Conservation (phyloP, 2,797 vertebrate species). For the Spea hammondii region DNA sequence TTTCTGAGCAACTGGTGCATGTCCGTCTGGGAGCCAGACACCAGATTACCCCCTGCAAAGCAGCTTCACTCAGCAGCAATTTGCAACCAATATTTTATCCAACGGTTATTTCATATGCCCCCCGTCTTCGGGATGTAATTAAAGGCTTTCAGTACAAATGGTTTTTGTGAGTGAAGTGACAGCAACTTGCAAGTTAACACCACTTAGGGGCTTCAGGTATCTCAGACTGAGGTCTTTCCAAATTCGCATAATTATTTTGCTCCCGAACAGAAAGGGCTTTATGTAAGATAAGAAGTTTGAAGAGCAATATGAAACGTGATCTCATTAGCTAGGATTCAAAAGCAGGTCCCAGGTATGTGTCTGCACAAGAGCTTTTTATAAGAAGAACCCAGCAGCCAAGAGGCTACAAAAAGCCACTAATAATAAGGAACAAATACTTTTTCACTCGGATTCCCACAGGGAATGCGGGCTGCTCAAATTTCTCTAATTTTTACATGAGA, state of each 20-base stretch:
- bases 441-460: constrained; percentile 65
- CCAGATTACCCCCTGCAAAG: constrained; percentile 69
- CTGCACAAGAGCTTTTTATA: constrained; percentile 54
- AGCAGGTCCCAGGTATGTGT: constrained; percentile 46
- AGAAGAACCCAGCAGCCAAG: constrained; percentile 57
- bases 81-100: constrained; percentile 51
- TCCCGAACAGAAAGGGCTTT: constrained; percentile 47
- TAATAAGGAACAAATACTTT: constrained; percentile 64
- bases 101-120: constrained; percentile 48
- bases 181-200: constrained; percentile 1
- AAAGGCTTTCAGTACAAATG: constrained; percentile 34
- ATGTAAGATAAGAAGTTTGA: constrained; percentile 47
- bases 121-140: constrained; percentile 44
- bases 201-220: not conserved
- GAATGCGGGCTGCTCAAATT: constrained; percentile 63
- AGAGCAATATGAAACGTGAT: constrained; percentile 54
- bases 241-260: constrained; percentile 29
- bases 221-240: constrained; percentile 2
- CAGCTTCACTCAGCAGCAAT: constrained; percentile 55
- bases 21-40: constrained; percentile 61
- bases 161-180: constrained; percentile 40
- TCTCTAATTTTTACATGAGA: constrained; percentile 58
- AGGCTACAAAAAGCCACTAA: constrained; percentile 62
- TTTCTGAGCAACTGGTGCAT: constrained; percentile 64
- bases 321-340: constrained; percentile 54